Conservation (phyloP, 1,140 invertebrate genomes). For the Drosophila melanogaster region DNA sequence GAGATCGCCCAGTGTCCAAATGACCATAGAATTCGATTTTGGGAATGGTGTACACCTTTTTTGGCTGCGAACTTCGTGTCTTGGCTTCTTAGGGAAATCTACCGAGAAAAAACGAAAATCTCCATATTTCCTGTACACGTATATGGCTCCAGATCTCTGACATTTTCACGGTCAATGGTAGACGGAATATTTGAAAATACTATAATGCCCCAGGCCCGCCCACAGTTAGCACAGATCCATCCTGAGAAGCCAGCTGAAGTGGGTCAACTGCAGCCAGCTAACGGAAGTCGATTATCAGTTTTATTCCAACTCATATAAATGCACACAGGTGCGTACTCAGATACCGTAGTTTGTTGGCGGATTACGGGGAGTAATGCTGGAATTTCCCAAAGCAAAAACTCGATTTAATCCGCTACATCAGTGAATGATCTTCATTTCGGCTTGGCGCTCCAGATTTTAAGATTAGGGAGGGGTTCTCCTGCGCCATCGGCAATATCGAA, state of each 20-base stretch:
- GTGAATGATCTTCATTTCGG: constrained; percentile 60
- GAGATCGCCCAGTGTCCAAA: constrained; percentile 71
- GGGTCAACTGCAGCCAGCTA: constrained; percentile 45
- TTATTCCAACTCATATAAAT: constrained; percentile 54
- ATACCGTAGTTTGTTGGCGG: constrained; percentile 17
- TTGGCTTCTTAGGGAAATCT: constrained; percentile 52
- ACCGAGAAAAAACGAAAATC: constrained; percentile 58
- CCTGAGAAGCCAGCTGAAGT: constrained; percentile 24
- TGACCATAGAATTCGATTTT: constrained; percentile 12
- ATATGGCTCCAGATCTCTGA: constrained; percentile 56
- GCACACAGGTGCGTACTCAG: constrained; percentile 46
- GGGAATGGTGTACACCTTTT: constrained; percentile 26
- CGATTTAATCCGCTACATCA: constrained; percentile 29
- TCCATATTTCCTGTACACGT: constrained; percentile 57
- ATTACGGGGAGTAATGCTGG: constrained; percentile 30
- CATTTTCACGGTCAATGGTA: constrained; percentile 45
- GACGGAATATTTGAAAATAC: constrained; percentile 11
- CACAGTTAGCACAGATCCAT: constrained; percentile 45
- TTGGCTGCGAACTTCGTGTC: constrained; percentile 54
- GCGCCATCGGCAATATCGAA: constrained; percentile 51
- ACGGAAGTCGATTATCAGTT: constrained; percentile 60
- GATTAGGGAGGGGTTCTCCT: constrained; percentile 17
- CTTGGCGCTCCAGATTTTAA: constrained; percentile 51
- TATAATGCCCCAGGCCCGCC: constrained; percentile 43
- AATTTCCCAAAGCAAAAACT: constrained; percentile 32